Evolutionary conservation across 2,888 invertebrate species (phyloP).

Genomic region (Pinctada fucata): DNA sequence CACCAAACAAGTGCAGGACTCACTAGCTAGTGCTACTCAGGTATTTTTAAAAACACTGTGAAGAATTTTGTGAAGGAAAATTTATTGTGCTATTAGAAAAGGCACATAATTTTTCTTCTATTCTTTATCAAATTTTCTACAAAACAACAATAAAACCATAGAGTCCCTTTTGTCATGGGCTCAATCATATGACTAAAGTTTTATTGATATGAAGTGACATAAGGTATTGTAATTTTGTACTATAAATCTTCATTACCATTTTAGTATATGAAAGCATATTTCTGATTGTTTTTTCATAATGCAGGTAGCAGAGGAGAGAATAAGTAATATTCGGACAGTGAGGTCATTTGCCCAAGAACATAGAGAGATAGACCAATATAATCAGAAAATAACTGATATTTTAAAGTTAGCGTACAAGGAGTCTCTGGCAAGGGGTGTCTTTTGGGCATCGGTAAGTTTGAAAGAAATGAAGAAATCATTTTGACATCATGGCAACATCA

Average conservation of each 20-base stretch:
- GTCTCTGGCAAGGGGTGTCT: constrained; percentile 89
- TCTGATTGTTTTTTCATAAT: constrained; percentile 8
- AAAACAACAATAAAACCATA: too few species aligned
- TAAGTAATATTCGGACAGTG: constrained; percentile 92
- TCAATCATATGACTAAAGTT: too few species aligned
- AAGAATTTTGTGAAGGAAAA: background rate
- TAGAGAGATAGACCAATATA: constrained; percentile 85
- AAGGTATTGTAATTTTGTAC: too few species aligned
- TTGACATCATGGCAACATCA: too few species aligned
- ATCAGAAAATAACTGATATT: constrained; percentile 83
- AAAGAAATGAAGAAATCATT: background rate
- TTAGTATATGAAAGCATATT: too few species aligned
- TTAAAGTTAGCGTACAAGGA: constrained; percentile 90
- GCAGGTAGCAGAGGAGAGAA: constrained; percentile 89
- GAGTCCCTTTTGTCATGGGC: background rate
- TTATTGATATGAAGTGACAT: too few species aligned
- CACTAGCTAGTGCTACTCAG: constrained; percentile 81
- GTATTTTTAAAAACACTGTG: constrained; percentile 73
- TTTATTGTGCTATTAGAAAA: background rate
- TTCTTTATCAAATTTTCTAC: too few species aligned
- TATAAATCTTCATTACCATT: too few species aligned
- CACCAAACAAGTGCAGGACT: constrained; percentile 85
- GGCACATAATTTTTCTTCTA: too few species aligned
- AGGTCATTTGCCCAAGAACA: constrained; percentile 93
- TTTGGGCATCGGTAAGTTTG: constrained; percentile 89